phyloP scores from a whole-genome alignment of 1,140 invertebrate genomes.

The Zaprionus lachaisei region DNA sequence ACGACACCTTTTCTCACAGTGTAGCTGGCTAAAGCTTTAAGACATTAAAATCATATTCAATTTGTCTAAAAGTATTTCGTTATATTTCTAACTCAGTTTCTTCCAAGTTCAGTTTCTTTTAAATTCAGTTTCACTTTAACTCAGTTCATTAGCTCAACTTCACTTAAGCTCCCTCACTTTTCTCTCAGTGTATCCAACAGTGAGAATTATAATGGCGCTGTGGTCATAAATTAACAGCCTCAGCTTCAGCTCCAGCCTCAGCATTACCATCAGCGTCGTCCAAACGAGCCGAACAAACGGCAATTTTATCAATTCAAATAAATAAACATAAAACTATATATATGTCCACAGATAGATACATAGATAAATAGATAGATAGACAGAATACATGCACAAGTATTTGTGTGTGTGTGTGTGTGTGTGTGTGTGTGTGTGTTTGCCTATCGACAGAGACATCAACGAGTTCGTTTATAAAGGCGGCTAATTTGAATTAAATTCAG shows the following conservation, averaged over 20 bases:
- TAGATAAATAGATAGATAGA: conserved; percentile 1
- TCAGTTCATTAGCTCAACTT: neutral
- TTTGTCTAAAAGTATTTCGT: neutral
- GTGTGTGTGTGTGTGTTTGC: conserved; percentile 5
- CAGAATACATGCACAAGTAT: neutral
- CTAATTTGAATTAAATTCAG: conserved; percentile 46
- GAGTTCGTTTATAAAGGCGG: conserved; percentile 41
- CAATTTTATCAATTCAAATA: conserved; percentile 29
- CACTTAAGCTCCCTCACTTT: neutral
- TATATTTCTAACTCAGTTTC: too few species aligned
- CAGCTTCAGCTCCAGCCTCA: neutral
- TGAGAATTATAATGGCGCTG: conserved; percentile 52
- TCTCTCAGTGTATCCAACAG: neutral
- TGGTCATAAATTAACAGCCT: conserved; percentile 39
- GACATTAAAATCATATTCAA: neutral
- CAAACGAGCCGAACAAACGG: conserved; percentile 16
- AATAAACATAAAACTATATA: conserved; percentile 14
- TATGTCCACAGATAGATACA: conserved; percentile 4
- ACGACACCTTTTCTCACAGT: neutral
- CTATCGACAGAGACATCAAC: conserved; percentile 44
- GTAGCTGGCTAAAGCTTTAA: neutral
- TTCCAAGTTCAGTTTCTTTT: neutral
- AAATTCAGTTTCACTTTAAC: neutral
- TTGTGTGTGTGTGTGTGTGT: neutral
- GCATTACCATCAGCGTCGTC: neutral